These are phyloP conservation scores for Gryllus longicercus DNA, from an alignment of 2,888 invertebrate genomes.

Conservation along the genomic window DNA sequence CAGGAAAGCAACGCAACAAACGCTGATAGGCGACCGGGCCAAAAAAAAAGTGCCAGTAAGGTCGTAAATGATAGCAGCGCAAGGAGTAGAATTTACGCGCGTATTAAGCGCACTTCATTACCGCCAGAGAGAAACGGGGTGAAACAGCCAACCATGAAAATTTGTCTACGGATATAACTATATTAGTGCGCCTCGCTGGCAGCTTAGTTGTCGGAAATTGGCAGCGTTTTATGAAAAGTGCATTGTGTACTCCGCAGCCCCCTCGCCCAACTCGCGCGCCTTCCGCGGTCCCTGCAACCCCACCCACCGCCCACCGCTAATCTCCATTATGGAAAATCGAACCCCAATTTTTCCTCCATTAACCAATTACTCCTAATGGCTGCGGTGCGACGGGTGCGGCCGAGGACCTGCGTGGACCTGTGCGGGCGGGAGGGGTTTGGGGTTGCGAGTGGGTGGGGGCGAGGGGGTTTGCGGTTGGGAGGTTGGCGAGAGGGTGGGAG, in stretches of 20 bases:
- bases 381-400: neutral
- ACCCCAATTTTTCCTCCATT: conserved; percentile 1
- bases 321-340: conserved; percentile 17
- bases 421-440: neutral
- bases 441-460: neutral
- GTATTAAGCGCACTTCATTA: no score
- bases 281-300: neutral
- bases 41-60: no score
- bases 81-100: no score
- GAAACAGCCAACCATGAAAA: no score
- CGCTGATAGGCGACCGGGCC: no score
- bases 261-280: neutral
- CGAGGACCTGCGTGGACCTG: neutral
- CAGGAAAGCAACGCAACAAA: no score
- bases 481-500: no score
- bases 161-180: conserved; percentile 5
- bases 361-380: conserved; percentile 3
- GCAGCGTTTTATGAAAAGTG: conserved; percentile 10
- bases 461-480: no score
- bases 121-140: no score
- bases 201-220: neutral
- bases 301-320: neutral
- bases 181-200: neutral
- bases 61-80: no score
- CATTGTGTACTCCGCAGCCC: neutral